phyloP scores from a whole-genome alignment of 2,888 invertebrate genomes.

The Harpagoxenus sublaevis region DNA sequence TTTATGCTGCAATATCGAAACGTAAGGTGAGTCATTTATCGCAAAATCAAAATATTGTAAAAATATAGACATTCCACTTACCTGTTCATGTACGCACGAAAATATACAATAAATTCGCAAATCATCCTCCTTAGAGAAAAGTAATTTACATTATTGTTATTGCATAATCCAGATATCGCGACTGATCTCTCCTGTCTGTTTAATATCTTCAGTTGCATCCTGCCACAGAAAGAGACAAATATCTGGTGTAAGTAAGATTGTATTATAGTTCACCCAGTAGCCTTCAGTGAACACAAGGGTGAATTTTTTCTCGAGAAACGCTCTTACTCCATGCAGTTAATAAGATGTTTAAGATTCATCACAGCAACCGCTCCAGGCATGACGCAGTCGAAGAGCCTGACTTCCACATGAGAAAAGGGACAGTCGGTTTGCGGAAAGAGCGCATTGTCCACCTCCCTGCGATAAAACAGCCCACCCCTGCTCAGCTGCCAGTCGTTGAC shows the following conservation, averaged over 20 bases:
- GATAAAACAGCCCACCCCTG: constrained; percentile 69
- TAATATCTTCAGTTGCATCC: constrained; percentile 79
- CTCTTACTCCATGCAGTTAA: constrained; percentile 80
- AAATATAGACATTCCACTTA: constrained; percentile 45
- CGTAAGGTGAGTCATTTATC: neutral
- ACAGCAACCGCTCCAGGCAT: constrained; percentile 76
- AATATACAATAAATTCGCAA: constrained; percentile 78
- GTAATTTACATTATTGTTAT: constrained; percentile 71
- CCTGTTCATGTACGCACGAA: constrained; percentile 79
- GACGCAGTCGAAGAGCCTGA: constrained; percentile 76
- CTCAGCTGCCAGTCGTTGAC: constrained; percentile 80
- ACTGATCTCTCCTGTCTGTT: constrained; percentile 73
- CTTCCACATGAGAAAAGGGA: constrained; percentile 49
- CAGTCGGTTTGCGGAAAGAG: constrained; percentile 65
- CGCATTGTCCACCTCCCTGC: constrained; percentile 77
- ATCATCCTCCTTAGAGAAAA: constrained; percentile 75
- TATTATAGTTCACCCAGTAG: neutral
- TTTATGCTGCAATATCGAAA: constrained; percentile 73
- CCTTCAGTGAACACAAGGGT: neutral
- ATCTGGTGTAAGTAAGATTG: neutral
- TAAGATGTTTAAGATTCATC: constrained; percentile 79
- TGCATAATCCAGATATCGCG: neutral
- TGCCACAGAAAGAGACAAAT: constrained; percentile 55
- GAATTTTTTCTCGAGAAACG: neutral
- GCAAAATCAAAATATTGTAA: neutral